These are phyloP conservation scores for Parnassius orleans DNA, from an alignment of 2,888 invertebrate species.

Conservation along the genomic window DNA sequence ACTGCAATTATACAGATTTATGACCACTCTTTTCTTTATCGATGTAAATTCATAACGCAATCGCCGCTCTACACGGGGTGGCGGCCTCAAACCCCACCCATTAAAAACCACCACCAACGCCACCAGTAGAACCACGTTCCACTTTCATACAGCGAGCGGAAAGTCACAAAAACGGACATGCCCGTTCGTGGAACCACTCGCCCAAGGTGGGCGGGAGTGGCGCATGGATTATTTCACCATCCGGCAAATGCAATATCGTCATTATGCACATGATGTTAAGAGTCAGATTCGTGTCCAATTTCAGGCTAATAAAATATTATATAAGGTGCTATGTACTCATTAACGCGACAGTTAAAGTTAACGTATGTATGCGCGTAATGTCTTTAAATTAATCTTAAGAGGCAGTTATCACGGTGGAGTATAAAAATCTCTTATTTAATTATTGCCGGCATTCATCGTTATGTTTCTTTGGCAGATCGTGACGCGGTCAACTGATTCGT, in stretches of 20 bases:
- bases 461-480: slow-evolving; percentile 3
- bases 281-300: neutral
- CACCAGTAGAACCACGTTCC: slow-evolving; percentile 22
- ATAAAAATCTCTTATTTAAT: slow-evolving; percentile 19
- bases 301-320: slow-evolving; percentile 8
- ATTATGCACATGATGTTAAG: neutral
- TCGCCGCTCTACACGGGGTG: slow-evolving; percentile 12
- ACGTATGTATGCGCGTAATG: slow-evolving; percentile 17
- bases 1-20: slow-evolving; percentile 20
- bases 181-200: slow-evolving; percentile 12
- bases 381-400: slow-evolving; percentile 24
- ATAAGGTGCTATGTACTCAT: slow-evolving; percentile 26
- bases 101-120: slow-evolving; percentile 8
- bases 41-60: slow-evolving; percentile 14
- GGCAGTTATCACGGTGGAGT: slow-evolving; percentile 16
- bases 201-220: slow-evolving; percentile 19
- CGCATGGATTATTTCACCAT: neutral
- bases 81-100: slow-evolving; percentile 23
- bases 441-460: slow-evolving; percentile 1
- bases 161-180: slow-evolving; percentile 17
- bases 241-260: neutral
- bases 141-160: slow-evolving; percentile 22
- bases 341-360: slow-evolving; percentile 13
- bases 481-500: neutral
- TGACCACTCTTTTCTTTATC: slow-evolving; percentile 11